Conservation (phyloP, 2,888 invertebrate genomes). For the Griposia aprilina region DNA sequence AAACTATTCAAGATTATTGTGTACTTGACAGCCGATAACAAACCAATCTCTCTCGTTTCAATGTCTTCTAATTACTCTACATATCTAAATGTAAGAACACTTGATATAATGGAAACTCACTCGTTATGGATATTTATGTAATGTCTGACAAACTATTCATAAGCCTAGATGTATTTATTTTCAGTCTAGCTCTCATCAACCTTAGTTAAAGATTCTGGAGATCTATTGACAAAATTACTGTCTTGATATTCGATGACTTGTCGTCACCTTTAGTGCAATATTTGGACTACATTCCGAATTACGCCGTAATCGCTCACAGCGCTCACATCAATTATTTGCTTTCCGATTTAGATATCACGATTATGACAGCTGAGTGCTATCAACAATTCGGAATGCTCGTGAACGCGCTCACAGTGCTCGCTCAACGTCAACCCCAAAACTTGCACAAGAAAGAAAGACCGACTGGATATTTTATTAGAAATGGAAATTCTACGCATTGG, state of each 20-base stretch:
- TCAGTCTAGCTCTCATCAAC: conserved; percentile 19
- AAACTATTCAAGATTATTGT: conserved; percentile 13
- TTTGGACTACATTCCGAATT: no score
- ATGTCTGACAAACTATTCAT: conserved; percentile 48
- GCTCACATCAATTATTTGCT: no score
- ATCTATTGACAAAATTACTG: conserved; percentile 4
- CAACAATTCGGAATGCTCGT: no score
- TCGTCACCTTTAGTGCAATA: neutral
- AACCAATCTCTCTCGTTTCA: conserved; percentile 69
- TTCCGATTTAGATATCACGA: no score
- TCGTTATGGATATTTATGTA: conserved; percentile 61
- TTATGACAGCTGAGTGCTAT: no score
- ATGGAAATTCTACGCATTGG: no score
- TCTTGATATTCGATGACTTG: conserved; percentile 2
- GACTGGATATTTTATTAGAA: no score
- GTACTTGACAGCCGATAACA: conserved; percentile 4
- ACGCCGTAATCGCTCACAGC: no score
- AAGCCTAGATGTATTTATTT: conserved; percentile 44
- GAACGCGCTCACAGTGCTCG: no score
- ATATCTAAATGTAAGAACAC: conserved; percentile 80
- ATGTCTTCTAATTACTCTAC: conserved; percentile 72
- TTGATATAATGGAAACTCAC: conserved; percentile 64
- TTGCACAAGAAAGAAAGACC: no score
- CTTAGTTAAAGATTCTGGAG: conserved; percentile 5
- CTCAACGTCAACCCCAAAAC: no score